Evolutionary conservation across 2,797 vertebrate genomes (phyloP).

Genomic region (Pseudochromis fuscus): DNA sequence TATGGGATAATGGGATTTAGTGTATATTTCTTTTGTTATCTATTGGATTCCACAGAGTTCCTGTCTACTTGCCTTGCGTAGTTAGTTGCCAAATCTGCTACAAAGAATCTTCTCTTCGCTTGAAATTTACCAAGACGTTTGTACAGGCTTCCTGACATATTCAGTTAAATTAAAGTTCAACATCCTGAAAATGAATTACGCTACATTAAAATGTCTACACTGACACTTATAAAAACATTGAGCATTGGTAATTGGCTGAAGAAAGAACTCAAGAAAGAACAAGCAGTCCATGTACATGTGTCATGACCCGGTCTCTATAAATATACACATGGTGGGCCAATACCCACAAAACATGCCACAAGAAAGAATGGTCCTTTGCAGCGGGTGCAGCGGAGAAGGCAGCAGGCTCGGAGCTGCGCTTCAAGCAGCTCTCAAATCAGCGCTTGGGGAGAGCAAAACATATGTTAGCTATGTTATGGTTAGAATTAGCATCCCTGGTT

Average conservation of each 20-base stretch:
- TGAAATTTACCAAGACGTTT: constrained; percentile 37
- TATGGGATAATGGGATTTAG: neutral
- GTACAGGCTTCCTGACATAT: constrained; percentile 39
- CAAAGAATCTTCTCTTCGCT: constrained; percentile 32
- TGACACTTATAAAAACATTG: constrained; percentile 52
- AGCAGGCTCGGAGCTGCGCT: constrained; percentile 60
- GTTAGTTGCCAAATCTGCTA: neutral
- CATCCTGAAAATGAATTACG: constrained; percentile 57
- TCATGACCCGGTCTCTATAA: constrained; percentile 81
- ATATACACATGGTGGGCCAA: constrained; percentile 78
- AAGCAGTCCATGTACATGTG: constrained; percentile 73
- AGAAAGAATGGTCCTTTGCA: constrained; percentile 78
- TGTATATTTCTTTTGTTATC: constrained; percentile 15
- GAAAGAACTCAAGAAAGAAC: constrained; percentile 70
- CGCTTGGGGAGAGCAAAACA: constrained; percentile 82
- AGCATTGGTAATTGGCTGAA: constrained; percentile 52
- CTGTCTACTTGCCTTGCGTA: neutral
- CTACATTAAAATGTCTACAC: constrained; percentile 49
- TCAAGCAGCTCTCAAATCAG: constrained; percentile 82
- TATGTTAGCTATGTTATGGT: constrained; percentile 87
- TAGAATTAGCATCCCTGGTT: constrained; percentile 83
- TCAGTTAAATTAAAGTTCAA: constrained; percentile 46
- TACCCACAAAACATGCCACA: constrained; percentile 82
- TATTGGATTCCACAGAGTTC: neutral
- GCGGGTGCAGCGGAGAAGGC: constrained; percentile 61